Conservation (phyloP, 2,888 invertebrate genomes). For the Archips xylosteana region DNA sequence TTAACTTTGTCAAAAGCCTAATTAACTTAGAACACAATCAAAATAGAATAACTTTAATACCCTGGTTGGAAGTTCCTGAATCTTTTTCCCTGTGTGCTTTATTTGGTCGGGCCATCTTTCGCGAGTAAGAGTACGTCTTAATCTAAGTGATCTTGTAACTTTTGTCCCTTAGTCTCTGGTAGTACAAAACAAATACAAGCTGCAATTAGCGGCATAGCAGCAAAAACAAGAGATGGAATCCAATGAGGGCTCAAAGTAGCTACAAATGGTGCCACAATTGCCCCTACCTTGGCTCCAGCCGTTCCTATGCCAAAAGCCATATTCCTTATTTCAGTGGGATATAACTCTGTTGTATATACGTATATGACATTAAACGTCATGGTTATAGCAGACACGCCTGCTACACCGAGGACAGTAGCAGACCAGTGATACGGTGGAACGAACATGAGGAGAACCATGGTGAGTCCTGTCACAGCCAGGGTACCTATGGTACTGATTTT, state of each 20-base stretch:
- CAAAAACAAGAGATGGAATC: constrained; percentile 62
- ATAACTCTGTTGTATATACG: constrained; percentile 63
- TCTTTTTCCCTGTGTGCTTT: no score
- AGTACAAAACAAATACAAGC: constrained; percentile 56
- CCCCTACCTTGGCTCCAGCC: constrained; percentile 61
- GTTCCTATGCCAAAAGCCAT: constrained; percentile 63
- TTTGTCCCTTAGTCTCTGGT: constrained; percentile 66
- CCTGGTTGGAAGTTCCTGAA: no score
- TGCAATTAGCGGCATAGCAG: constrained; percentile 58
- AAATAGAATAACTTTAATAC: no score
- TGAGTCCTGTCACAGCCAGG: constrained; percentile 47
- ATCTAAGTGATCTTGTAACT: constrained; percentile 55
- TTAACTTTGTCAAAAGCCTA: no score
- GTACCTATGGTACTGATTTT: constrained; percentile 50
- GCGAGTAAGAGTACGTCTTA: not conserved
- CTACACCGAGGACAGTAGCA: constrained; percentile 51
- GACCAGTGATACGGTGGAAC: constrained; percentile 52
- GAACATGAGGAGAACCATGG: constrained; percentile 56
- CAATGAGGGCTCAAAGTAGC: constrained; percentile 59
- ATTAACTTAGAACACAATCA: no score
- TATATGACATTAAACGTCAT: constrained; percentile 54
- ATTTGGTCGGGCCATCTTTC: no score
- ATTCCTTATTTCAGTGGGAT: constrained; percentile 65
- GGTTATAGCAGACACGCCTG: constrained; percentile 52
- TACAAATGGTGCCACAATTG: constrained; percentile 65